Conservation (phyloP, 2,888 invertebrate genomes). For the Machimus atricapillus region DNA sequence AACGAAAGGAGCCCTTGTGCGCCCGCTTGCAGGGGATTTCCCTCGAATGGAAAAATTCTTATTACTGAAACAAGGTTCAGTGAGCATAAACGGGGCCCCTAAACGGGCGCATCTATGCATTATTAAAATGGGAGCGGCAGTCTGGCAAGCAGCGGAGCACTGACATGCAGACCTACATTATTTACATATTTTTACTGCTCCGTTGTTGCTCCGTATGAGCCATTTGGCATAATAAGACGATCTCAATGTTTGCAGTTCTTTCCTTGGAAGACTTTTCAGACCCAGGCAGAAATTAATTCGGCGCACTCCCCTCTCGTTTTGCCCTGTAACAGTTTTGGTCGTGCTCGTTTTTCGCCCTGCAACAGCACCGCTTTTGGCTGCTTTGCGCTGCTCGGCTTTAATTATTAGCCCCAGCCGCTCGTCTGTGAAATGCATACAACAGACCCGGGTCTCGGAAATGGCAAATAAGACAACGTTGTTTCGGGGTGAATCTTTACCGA, state of each 20-base stretch:
- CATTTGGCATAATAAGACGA: slow-evolving; percentile 36
- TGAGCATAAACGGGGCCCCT: slow-evolving; percentile 13
- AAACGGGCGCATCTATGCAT: slow-evolving; percentile 28
- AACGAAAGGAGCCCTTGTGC: slow-evolving; percentile 1
- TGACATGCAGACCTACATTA: slow-evolving; percentile 34
- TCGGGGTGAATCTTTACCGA: neutral
- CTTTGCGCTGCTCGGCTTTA: neutral
- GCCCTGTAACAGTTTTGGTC: neutral
- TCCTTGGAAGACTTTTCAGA: slow-evolving; percentile 4
- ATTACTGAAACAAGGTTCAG: slow-evolving; percentile 31
- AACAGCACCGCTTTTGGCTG: neutral
- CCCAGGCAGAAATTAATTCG: slow-evolving; percentile 12
- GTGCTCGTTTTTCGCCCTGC: neutral
- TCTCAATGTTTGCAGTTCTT: slow-evolving; percentile 12
- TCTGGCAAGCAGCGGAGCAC: neutral
- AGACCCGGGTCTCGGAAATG: neutral
- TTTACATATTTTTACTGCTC: slow-evolving; percentile 30
- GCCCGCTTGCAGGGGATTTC: neutral
- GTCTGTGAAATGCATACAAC: neutral
- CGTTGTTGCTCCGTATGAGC: slow-evolving; percentile 17
- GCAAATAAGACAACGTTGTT: neutral
- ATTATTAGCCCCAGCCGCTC: neutral
- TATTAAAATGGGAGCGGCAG: slow-evolving; percentile 27
- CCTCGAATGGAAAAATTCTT: slow-evolving; percentile 26
- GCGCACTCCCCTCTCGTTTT: neutral